These are phyloP conservation scores for Sorex araneus DNA, from an alignment of 2,113 vertebrate species.

Conservation along the genomic window DNA sequence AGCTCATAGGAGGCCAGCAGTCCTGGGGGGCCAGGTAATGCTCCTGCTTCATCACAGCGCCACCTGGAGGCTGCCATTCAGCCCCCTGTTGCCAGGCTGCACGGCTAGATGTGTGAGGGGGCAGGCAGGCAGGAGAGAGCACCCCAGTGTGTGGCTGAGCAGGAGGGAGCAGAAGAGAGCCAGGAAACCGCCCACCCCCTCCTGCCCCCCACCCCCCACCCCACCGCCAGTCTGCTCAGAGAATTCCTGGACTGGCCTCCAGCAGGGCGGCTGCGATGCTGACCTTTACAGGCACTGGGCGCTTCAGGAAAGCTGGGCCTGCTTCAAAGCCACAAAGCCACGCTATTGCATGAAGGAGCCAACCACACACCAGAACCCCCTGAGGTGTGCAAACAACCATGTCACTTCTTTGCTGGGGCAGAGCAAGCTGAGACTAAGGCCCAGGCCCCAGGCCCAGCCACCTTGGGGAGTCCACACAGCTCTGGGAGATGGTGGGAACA, in stretches of 20 bases:
- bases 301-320: slow-evolving; percentile 22
- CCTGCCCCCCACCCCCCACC: not conserved
- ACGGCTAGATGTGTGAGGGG: not conserved
- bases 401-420: slow-evolving; percentile 76
- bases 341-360: slow-evolving; percentile 56
- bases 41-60: slow-evolving; percentile 39
- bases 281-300: slow-evolving; percentile 23
- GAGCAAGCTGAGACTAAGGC: slow-evolving; percentile 58
- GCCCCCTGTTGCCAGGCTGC: not conserved
- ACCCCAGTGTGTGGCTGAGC: not conserved
- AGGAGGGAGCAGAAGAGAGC: not conserved
- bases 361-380: slow-evolving; percentile 70
- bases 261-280: not conserved
- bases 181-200: not conserved
- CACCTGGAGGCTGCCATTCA: not conserved
- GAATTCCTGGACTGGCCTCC: not conserved
- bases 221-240: not conserved
- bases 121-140: not conserved
- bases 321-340: slow-evolving; percentile 68
- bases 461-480: not conserved
- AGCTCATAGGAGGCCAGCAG: slow-evolving; percentile 35
- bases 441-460: not conserved
- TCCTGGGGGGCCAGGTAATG: slow-evolving; percentile 38
- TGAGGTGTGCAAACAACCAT: slow-evolving; percentile 63
- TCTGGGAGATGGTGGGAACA: not conserved